Percentiles rank a stretch among this genome's conserved stretches.
phyloP scores from a whole-genome alignment of 23 tunicate genomes.

The Halocynthia roretzi region DNA sequence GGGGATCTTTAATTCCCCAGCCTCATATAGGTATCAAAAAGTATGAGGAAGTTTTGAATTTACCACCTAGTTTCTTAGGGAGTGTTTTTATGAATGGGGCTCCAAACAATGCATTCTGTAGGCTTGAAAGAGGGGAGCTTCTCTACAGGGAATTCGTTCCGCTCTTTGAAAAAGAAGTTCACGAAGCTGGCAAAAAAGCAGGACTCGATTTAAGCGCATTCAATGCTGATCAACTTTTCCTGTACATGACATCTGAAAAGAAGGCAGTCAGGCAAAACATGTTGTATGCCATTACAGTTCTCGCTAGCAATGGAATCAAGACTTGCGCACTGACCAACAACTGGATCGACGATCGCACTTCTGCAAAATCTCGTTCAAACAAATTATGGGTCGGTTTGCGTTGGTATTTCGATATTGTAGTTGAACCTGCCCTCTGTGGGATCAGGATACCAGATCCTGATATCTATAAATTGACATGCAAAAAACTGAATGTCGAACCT shows the following conservation, averaged over 20 bases:
- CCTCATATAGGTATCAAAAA: slow-evolving; percentile 50
- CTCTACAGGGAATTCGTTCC: slow-evolving; percentile 49
- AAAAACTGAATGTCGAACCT: slow-evolving; percentile 47
- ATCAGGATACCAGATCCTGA: slow-evolving; percentile 46
- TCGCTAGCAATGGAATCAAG: slow-evolving; percentile 38
- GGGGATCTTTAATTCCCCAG: slow-evolving; percentile 71
- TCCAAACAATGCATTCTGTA: slow-evolving; percentile 59
- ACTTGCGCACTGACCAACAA: slow-evolving; percentile 80
- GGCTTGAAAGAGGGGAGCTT: slow-evolving; percentile 70
- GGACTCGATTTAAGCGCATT: slow-evolving; percentile 21
- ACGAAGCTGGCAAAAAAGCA: slow-evolving; percentile 26
- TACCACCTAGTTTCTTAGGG: slow-evolving; percentile 47
- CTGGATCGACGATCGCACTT: slow-evolving; percentile 54
- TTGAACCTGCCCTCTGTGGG: slow-evolving; percentile 41
- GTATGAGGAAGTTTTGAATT: slow-evolving; percentile 39
- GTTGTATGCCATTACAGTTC: slow-evolving; percentile 37
- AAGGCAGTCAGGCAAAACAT: slow-evolving; percentile 21
- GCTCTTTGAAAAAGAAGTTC: slow-evolving; percentile 51
- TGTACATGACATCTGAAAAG: slow-evolving; percentile 4
- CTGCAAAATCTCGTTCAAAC: background rate
- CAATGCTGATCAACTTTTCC: slow-evolving; percentile 32
- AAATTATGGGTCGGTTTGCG: slow-evolving; percentile 26
- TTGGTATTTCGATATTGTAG: slow-evolving; percentile 46
- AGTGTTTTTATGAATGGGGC: slow-evolving; percentile 42
- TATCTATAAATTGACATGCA: slow-evolving; percentile 47